Conservation (phyloP, 2,113 vertebrate species). For the Podarcis cretensis region DNA sequence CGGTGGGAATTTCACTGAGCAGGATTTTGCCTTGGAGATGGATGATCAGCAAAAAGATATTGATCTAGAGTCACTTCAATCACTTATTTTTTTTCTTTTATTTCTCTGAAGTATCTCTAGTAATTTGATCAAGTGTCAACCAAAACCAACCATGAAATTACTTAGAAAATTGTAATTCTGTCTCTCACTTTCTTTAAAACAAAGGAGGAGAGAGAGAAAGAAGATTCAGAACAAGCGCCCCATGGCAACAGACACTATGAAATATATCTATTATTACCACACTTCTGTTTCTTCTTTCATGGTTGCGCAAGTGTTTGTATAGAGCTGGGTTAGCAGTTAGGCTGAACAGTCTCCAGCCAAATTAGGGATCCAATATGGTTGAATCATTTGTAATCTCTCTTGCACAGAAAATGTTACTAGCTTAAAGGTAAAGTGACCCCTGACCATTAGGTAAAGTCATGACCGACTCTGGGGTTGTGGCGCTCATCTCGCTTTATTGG, state of each 20-base stretch:
- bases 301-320: background rate
- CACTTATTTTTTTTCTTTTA: conserved; percentile 18
- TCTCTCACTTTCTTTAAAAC: background rate
- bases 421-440: background rate
- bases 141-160: conserved; percentile 20
- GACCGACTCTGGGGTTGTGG: too few species aligned
- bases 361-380: background rate
- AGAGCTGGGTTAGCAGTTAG: background rate
- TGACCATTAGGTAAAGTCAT: too few species aligned
- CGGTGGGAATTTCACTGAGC: conserved; percentile 9
- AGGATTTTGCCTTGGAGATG: conserved; percentile 8
- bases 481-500: too few species aligned
- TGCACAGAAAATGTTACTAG: background rate
- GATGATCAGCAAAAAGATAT: conserved; percentile 48
- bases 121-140: conserved; percentile 31
- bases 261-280: background rate
- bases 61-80: conserved; percentile 36
- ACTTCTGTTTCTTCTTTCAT: background rate
- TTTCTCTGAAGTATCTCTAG: conserved; percentile 28
- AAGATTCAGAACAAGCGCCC: background rate
- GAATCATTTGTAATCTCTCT: background rate
- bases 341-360: background rate
- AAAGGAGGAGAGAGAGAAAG: background rate
- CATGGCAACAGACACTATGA: background rate
- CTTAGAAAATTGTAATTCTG: conserved; percentile 31